Evolutionary conservation across 2,797 vertebrate species (phyloP).

Genomic region (Tarsius wallacei): DNA sequence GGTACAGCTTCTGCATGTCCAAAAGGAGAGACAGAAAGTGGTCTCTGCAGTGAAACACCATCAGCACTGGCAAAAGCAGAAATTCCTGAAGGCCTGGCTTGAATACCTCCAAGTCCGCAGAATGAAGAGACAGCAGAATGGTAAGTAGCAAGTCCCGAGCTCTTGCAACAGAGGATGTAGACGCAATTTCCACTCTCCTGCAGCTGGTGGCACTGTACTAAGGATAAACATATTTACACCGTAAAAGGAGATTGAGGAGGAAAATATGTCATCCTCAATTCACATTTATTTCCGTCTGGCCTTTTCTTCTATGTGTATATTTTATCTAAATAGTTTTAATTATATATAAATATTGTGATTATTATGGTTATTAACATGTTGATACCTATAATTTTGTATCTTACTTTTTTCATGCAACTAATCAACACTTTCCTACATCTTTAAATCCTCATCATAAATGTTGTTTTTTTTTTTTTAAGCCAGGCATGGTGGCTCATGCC

Average conservation of each 20-base stretch:
- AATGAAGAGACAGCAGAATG: constrained; percentile 88
- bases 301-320: neutral
- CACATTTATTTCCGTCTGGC: constrained; percentile 25
- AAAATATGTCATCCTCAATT: neutral
- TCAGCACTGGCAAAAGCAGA: constrained; percentile 86
- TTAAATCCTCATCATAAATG: constrained; percentile 21
- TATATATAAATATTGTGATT: neutral
- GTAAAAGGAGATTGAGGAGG: neutral
- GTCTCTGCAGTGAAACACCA: constrained; percentile 89
- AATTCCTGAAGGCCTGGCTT: constrained; percentile 91
- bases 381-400: neutral
- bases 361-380: neutral
- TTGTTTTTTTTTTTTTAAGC: neutral
- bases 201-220: neutral
- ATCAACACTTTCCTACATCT: neutral
- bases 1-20: constrained; percentile 84
- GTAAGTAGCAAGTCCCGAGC: constrained; percentile 82
- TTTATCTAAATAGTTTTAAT: constrained; percentile 28
- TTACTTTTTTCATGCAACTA: neutral
- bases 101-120: constrained; percentile 87
- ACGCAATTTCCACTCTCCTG: neutral
- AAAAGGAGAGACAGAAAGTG: constrained; percentile 88
- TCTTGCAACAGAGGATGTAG: neutral
- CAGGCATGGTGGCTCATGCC: no score
- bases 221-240: neutral